Evolutionary conservation across 92 coral and sea anemone species (phyloP).

Genomic region (Paragorgia papillata): DNA sequence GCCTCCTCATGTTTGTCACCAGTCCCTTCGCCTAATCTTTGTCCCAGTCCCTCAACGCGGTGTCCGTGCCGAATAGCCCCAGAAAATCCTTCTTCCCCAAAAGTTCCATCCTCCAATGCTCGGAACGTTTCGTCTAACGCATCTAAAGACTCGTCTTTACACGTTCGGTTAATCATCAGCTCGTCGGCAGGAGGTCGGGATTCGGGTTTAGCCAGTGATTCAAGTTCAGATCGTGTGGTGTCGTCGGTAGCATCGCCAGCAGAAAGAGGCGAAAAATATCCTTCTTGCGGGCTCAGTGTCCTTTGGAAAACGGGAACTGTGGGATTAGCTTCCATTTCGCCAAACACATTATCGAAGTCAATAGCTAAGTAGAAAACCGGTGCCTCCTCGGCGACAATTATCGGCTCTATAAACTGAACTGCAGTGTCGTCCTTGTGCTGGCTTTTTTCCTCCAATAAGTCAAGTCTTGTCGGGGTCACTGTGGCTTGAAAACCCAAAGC

Average conservation of each 20-base stretch:
- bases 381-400: constrained; percentile 3
- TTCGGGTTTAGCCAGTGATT: too few relatives aligned
- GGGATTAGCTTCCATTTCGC: constrained; percentile 29
- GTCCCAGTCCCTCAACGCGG: neutral
- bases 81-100: neutral
- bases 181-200: constrained; percentile 29
- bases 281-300: constrained; percentile 12
- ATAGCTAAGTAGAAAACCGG: neutral
- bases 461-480: neutral
- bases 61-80: neutral
- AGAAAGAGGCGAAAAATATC: neutral
- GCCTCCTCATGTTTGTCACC: neutral
- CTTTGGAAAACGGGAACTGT: neutral
- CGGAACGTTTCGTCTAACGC: constrained; percentile 14
- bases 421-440: neutral
- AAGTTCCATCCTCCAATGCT: neutral
- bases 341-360: constrained; percentile 28
- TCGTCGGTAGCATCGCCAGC: neutral
- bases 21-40: neutral
- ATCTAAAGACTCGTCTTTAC: neutral
- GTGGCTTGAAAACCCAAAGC: neutral
- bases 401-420: neutral
- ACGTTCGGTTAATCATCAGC: constrained; percentile 15
- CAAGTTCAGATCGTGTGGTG: neutral
- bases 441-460: neutral